Base-by-base conservation (phyloP, 2,113 vertebrate species). In the Psittacula cyanocephala region DNA sequence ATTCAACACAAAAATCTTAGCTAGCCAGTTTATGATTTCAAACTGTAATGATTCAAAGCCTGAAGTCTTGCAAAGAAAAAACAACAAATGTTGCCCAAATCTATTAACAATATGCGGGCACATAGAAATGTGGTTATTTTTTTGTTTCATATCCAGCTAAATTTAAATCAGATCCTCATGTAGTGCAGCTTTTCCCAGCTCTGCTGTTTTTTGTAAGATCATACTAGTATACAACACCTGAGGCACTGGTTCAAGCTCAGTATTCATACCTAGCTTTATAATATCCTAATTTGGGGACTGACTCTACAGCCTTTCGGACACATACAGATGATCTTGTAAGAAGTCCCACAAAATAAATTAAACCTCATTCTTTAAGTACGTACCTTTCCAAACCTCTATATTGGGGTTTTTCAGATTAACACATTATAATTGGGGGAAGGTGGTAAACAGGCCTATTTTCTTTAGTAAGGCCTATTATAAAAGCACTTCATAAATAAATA, bases 31-130 rank as follows among this genome's bases (percentile, higher is more conserved):
- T 88, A 70, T 71, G 60, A 83, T 65, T 96, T 81, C 72, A 90
- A 92, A 90, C 68, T 72, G 68, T 47, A 88, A 17, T 29, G 33
- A 91, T 90, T 93, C 60, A 77, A 94, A 88, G 57, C 83, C 74
- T 94, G 57, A 74, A 96, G 83, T 81, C 77, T 83, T 94, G 72
- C 39, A 92, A 96, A 89, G 41, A 28, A 75, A 94, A 94, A 88
- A 86, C 28, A 93, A 70, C 46, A 86, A 95, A 93, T 69, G 69
- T 86, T 88, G 69, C 80, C 83, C 59, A 81, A 84, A 77, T 86
- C 44, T 71, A 85, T 75, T 89, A 86, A 57, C 65, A 94, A 86
- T 43, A 79, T 43, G 65, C 4, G 2, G 37, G 25, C 70, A 82
- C 43, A 64, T 4, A 93, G 77, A 91, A 91, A 76, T 44, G 14